These are phyloP conservation scores for Pelosia muscerda DNA, from an alignment of 2,888 invertebrate species.

Conservation along the genomic window DNA sequence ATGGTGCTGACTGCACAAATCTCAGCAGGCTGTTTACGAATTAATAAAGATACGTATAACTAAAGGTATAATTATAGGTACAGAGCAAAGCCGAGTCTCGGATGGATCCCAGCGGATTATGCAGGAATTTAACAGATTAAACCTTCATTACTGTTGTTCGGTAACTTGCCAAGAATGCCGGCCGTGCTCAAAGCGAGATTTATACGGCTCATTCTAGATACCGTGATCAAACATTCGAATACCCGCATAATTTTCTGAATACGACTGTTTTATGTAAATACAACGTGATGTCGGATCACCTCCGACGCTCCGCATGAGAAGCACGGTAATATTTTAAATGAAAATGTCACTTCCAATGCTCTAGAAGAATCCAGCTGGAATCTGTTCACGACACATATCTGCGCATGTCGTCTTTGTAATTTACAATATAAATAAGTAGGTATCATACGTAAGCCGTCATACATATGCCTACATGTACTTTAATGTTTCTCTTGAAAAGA, in stretches of 20 bases:
- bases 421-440: slow-evolving; percentile 50
- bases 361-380: slow-evolving; percentile 33
- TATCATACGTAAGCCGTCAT: slow-evolving; percentile 36
- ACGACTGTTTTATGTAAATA: slow-evolving; percentile 74
- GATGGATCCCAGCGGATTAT: slow-evolving; percentile 66
- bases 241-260: slow-evolving; percentile 64
- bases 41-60: slow-evolving; percentile 46
- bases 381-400: slow-evolving; percentile 27
- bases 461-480: slow-evolving; percentile 21
- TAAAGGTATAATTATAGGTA: slow-evolving; percentile 56
- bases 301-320: slow-evolving; percentile 23
- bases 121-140: slow-evolving; percentile 75
- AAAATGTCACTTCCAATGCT: slow-evolving; percentile 44
- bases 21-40: slow-evolving; percentile 33
- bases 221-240: slow-evolving; percentile 67
- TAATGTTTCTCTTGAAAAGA: slow-evolving; percentile 19
- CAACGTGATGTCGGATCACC: slow-evolving; percentile 46
- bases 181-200: slow-evolving; percentile 73
- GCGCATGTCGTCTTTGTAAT: slow-evolving; percentile 38
- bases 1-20: slow-evolving; percentile 14
- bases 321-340: slow-evolving; percentile 46
- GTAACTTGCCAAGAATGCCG: slow-evolving; percentile 74
- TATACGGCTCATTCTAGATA: slow-evolving; percentile 64
- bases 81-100: slow-evolving; percentile 60
- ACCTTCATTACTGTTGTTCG: slow-evolving; percentile 80